Base-by-base conservation (phyloP, 2,113 vertebrate genomes). In the Xiphorhynchus elegans region DNA sequence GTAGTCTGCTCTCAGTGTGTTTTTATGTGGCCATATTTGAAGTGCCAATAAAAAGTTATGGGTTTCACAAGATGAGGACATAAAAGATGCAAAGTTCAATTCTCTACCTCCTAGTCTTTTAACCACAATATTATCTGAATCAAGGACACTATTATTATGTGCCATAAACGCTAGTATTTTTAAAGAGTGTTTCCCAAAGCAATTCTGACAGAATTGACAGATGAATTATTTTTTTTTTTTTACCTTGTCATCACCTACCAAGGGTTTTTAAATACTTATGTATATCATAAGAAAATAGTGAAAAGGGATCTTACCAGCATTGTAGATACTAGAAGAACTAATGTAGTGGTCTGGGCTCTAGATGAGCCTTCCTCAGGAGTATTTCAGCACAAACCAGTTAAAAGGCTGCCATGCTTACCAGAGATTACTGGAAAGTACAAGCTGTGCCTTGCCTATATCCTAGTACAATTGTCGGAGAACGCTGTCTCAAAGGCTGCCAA, bases 51-150 rank as follows among this genome's bases (percentile, higher is more conserved):
- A 95, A 93, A 96, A 85, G 59, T 95, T 95, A 90, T 2, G 75
- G 69, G 64, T 93, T 80, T 50, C 93, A 87, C 62, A 93, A 91
- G 92, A 69, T 66, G 46, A 93, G 74, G 74, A 91, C 42, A 72
- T 96, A 92, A 95, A 95, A 95, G 68, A 84, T 87, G 75, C 40
- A 93, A 96, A 95, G 89, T 87, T 87, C 78, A 87, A 53, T 96
- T 42, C 39, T 90, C 62, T 91, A 73, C 42, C 26, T 93, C 40
- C 47, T 69, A 79, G 74, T 83, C 49, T 87, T 96, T 85, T 77
- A 94, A 84, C 37, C 66, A 75, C 73, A 92, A 53, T 90, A 87
- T 95, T 82, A 80, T 79, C 25, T 83, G 87, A 91, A 74, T 90
- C 74, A 96, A 83, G 75, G 89, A 85, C 40, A 89, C 17, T 56